Conservation (phyloP, 2,113 vertebrate genomes). For the Bostrychus sinensis region DNA sequence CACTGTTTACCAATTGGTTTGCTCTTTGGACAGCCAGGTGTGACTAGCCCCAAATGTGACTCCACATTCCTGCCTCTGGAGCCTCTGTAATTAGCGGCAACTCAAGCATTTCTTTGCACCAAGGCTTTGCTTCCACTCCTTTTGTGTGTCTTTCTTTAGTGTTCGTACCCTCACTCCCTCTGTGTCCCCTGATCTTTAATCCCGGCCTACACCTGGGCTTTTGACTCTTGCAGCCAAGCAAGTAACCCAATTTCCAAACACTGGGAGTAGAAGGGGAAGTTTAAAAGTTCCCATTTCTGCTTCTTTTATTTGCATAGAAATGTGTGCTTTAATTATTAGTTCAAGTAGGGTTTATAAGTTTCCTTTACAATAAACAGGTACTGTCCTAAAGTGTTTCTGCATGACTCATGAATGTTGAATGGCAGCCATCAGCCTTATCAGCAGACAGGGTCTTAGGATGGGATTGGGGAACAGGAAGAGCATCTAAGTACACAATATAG, state of each 20-base stretch:
- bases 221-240: slow-evolving; percentile 51
- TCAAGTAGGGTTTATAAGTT: not conserved
- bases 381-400: slow-evolving; percentile 34
- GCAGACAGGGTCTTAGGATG: slow-evolving; percentile 62
- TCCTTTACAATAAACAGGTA: not conserved
- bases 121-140: slow-evolving; percentile 55
- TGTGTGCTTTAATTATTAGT: not conserved
- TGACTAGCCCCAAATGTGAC: slow-evolving; percentile 67
- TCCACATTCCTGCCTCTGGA: slow-evolving; percentile 73
- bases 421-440: slow-evolving; percentile 60
- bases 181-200: slow-evolving; percentile 66
- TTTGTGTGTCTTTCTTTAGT: slow-evolving; percentile 53
- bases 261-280: slow-evolving; percentile 8
- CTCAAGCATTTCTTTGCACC: slow-evolving; percentile 65
- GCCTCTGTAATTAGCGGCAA: slow-evolving; percentile 73
- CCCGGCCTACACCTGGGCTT: slow-evolving; percentile 72
- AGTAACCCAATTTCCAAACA: slow-evolving; percentile 48
- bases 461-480: slow-evolving; percentile 72
- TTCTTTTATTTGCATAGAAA: not conserved
- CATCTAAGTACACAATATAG: not conserved
- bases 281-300: not conserved
- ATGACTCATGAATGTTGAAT: slow-evolving; percentile 45
- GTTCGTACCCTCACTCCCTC: slow-evolving; percentile 22
- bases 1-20: slow-evolving; percentile 65
- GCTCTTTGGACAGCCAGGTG: slow-evolving; percentile 71